Conservation (phyloP, 2,888 invertebrate species). For the Chrysotoxum bicinctum region DNA sequence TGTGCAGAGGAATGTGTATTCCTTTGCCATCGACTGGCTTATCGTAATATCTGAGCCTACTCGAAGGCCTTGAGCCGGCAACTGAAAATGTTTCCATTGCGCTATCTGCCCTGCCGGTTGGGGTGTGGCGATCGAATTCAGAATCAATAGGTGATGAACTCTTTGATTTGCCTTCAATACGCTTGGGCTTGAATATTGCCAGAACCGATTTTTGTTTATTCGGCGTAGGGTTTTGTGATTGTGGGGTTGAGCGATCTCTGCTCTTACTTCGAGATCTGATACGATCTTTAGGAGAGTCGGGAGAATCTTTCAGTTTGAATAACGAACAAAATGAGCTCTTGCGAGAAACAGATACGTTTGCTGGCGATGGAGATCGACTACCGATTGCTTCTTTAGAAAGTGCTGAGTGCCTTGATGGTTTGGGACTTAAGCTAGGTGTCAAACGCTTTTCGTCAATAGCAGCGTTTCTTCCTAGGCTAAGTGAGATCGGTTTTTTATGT, state of each 20-base stretch:
- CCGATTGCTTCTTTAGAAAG: conserved; percentile 76
- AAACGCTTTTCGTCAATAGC: conserved; percentile 81
- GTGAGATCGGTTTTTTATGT: conserved; percentile 84
- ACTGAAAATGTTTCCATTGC: conserved; percentile 78
- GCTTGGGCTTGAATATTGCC: conserved; percentile 86
- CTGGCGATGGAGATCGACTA: conserved; percentile 87
- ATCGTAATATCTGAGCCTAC: conserved; percentile 84
- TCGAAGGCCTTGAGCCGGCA: conserved; percentile 78
- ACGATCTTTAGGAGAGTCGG: conserved; percentile 80
- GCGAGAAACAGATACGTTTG: conserved; percentile 85
- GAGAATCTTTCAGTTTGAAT: conserved; percentile 87
- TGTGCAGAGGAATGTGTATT: conserved; percentile 88
- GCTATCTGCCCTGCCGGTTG: conserved; percentile 82
- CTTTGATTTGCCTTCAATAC: conserved; percentile 81
- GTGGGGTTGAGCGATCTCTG: conserved; percentile 79
- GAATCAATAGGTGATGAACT: conserved; percentile 81
- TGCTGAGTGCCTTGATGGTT: conserved; percentile 79
- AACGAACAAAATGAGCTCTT: conserved; percentile 92
- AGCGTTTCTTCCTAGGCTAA: conserved; percentile 83
- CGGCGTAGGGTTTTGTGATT: conserved; percentile 84
- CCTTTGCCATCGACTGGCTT: conserved; percentile 85
- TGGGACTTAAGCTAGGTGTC: conserved; percentile 83
- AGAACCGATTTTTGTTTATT: conserved; percentile 87
- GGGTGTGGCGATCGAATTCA: conserved; percentile 75
- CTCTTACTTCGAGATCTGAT: conserved; percentile 86